A percentile compares a stretch with the other conserved stretches of the same genome.
Evolutionary conservation across 1,140 invertebrate species (phyloP).

Genomic region (Papilio aristodemus): DNA sequence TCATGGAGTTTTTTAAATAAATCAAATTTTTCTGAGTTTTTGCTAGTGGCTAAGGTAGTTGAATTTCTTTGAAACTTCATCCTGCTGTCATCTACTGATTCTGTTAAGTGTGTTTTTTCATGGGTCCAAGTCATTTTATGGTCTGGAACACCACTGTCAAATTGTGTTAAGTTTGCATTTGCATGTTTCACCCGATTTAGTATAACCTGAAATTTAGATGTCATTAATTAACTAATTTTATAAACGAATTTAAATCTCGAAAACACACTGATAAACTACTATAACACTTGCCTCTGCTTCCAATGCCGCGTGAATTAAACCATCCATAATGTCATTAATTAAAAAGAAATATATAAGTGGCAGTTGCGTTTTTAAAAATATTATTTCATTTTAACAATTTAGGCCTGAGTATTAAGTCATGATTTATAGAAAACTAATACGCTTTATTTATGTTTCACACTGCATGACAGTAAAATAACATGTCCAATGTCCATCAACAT

Average conservation of each 20-base stretch:
- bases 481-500: conserved; percentile 78
- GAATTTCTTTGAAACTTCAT: conserved; percentile 76
- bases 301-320: conserved; percentile 81
- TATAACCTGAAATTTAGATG: conserved; percentile 67
- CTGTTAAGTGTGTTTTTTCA: conserved; percentile 75
- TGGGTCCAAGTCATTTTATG: conserved; percentile 79
- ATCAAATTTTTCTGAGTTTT: conserved; percentile 78
- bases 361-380: conserved; percentile 68
- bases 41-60: conserved; percentile 60
- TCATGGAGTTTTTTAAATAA: conserved; percentile 83
- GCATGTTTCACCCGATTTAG: conserved; percentile 76
- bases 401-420: conserved; percentile 78
- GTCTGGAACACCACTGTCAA: conserved; percentile 74
- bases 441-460: conserved; percentile 81
- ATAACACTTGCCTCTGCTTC: conserved; percentile 78
- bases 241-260: conserved; percentile 25
- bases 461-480: conserved; percentile 80
- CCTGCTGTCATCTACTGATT: conserved; percentile 72
- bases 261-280: conserved; percentile 56
- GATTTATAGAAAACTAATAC: conserved; percentile 77
- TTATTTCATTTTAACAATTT: conserved; percentile 76
- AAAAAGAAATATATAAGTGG: conserved; percentile 74
- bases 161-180: conserved; percentile 70
- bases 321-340: conserved; percentile 81
- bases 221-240: conserved; percentile 34